Percentiles rank a stretch among this genome's conserved stretches.
These are phyloP conservation scores for Chroicocephalus ridibundus DNA, from an alignment of 2,113 vertebrate species.

Conservation along the genomic window DNA sequence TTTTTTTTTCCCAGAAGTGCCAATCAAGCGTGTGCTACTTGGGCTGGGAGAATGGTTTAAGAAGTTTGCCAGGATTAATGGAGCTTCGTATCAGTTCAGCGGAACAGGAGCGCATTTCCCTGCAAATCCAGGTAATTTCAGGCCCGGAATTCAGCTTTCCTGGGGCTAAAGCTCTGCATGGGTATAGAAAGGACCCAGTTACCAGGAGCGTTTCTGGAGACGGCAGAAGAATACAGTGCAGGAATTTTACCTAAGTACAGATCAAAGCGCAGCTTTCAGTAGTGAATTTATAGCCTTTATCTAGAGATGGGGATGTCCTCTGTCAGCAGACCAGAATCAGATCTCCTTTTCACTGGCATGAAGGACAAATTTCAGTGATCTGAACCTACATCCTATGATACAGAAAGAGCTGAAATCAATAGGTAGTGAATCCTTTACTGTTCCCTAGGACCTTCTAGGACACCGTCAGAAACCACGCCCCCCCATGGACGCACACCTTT, in stretches of 20 bases:
- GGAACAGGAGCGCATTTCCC: background rate
- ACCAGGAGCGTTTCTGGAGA: background rate
- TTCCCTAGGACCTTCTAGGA: background rate
- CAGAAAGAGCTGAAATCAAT: background rate
- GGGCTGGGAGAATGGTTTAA: background rate
- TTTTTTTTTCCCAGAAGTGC: background rate
- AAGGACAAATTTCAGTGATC: background rate
- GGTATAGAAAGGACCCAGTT: background rate
- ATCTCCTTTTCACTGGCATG: background rate
- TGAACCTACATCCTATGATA: background rate
- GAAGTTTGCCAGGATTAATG: background rate
- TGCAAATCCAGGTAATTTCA: background rate
- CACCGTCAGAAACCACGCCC: background rate
- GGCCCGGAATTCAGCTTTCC: background rate
- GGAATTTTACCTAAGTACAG: background rate
- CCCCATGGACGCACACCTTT: background rate
- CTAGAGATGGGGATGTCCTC: background rate
- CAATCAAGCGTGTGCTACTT: background rate
- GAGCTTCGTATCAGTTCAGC: background rate
- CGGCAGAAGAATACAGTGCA: background rate
- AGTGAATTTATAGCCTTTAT: background rate
- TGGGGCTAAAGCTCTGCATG: background rate
- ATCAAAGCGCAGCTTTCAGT: background rate
- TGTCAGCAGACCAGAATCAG: background rate
- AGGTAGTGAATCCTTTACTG: background rate